phyloP scores from a whole-genome alignment of 2,888 invertebrate species.

The Dinocampus coccinellae region DNA sequence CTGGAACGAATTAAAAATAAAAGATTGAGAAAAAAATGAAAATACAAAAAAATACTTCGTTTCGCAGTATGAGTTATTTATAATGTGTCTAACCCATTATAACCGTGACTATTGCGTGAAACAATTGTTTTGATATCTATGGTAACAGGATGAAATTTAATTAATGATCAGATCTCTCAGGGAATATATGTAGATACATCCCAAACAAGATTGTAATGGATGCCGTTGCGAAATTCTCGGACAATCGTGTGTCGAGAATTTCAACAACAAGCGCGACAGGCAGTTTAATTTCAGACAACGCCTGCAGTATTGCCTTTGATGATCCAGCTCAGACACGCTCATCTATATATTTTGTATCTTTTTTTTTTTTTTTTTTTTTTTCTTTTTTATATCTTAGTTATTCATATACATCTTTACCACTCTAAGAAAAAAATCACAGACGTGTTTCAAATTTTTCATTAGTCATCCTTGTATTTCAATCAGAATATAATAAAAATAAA shows the following conservation, averaged over 20 bases:
- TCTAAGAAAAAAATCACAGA: not conserved
- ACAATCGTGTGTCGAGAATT: constrained; percentile 22
- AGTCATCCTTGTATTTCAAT: not conserved
- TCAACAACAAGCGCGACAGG: constrained; percentile 26
- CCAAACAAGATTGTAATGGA: constrained; percentile 1
- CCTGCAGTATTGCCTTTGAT: constrained; percentile 42
- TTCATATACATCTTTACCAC: not conserved
- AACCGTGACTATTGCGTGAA: not conserved
- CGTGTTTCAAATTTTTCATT: not conserved
- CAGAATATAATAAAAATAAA: not conserved
- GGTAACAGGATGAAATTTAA: constrained; percentile 11
- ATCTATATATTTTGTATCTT: constrained; percentile 30
- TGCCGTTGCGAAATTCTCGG: constrained; percentile 14
- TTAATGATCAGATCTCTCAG: constrained; percentile 5
- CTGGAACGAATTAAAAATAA: too few species aligned
- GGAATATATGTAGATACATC: not conserved
- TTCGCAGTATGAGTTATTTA: not conserved
- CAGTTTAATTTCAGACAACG: constrained; percentile 47
- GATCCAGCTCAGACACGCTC: constrained; percentile 42
- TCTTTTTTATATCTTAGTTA: constrained; percentile 12
- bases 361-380: constrained; percentile 39
- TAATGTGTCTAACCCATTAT: not conserved
- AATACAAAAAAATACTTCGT: not conserved
- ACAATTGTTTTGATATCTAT: constrained; percentile 12
- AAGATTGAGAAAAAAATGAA: too few species aligned